Evolutionary conservation across 2,113 vertebrate species (phyloP).

Genomic region (Nipponia nippon): DNA sequence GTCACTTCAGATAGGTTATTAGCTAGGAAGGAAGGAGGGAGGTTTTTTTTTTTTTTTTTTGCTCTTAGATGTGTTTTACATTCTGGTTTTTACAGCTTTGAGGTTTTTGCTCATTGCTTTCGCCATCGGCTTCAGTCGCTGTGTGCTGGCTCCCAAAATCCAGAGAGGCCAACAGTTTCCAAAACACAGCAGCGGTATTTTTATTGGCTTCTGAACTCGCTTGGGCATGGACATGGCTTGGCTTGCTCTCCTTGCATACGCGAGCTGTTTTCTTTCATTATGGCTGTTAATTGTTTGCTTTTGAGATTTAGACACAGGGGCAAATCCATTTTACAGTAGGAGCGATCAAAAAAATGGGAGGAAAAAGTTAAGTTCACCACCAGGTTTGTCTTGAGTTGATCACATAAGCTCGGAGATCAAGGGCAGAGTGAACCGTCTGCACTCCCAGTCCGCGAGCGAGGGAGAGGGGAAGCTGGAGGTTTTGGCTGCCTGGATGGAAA

Average conservation of each 20-base stretch:
- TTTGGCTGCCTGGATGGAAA: constrained; percentile 70
- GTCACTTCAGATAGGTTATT: not conserved
- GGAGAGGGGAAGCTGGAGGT: constrained; percentile 51
- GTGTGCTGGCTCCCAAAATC: constrained; percentile 17
- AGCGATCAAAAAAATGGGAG: not conserved
- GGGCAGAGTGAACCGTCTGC: not conserved
- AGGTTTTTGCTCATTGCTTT: constrained; percentile 50
- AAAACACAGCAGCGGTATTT: constrained; percentile 45
- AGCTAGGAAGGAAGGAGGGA: constrained; percentile 3
- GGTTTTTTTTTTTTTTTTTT: not conserved
- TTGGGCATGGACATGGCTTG: constrained; percentile 1
- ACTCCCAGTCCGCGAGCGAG: accelerated
- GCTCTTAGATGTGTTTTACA: constrained; percentile 5
- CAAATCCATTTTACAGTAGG: not conserved
- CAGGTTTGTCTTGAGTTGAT: not conserved
- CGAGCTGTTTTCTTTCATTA: constrained; percentile 5
- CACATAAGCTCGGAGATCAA: not conserved
- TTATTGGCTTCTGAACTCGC: constrained; percentile 25
- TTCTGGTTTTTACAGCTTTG: constrained; percentile 42
- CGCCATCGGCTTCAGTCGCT: not conserved
- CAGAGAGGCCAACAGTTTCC: constrained; percentile 17
- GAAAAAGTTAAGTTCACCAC: not conserved
- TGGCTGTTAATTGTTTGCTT: constrained; percentile 16
- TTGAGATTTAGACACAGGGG: not conserved
- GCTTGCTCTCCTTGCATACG: not conserved